Evolutionary conservation across 2,888 invertebrate genomes (phyloP), one percentile per base, ranked within the genome.

Genomic region (Congeria kusceri): DNA sequence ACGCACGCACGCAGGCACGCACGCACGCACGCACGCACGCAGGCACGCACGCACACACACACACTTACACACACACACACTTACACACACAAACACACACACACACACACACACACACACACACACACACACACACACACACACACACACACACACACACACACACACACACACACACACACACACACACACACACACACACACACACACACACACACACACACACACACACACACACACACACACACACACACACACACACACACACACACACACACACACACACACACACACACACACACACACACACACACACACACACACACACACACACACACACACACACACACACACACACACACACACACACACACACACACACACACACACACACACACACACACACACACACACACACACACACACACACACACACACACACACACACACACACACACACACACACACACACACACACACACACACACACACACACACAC

Each of bases 191-290:
- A 59, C 61, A 59, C 13, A 59, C 61, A 59, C 29, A 59, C 61
- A 59, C 27, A 64, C 4, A 44, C 4, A 66, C 56, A 56, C 11
- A 59, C 59, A 68, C 23, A 59, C 68, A 59, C 28, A 68, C 59
- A 59, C 39, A 68, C 68, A 68, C 59, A 44, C 44, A 59, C 23
- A 59, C 59, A 59, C 29, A 47, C 62, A 47, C 28, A 27, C 62
- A 61, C 47, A 28, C 27, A 44, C 46, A 46, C 59, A 61, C 46
- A 61, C 44, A 61, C 46, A 61, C 59, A 61, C 46, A 46, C 59
- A 69, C 25, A 46, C 58, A 69, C 46, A 46, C 46, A 69, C 61
- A 69, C 39, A 61, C 61, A 69, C 61, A 61, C 25, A 69, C 44
- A 69, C 46, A 59, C 53, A 72, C 23, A 47, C 29, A 28, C 3